Evolutionary conservation across 2,797 vertebrate genomes (phyloP), one percentile per base, ranked within the genome.

Genomic region (Cossypha heuglini): DNA sequence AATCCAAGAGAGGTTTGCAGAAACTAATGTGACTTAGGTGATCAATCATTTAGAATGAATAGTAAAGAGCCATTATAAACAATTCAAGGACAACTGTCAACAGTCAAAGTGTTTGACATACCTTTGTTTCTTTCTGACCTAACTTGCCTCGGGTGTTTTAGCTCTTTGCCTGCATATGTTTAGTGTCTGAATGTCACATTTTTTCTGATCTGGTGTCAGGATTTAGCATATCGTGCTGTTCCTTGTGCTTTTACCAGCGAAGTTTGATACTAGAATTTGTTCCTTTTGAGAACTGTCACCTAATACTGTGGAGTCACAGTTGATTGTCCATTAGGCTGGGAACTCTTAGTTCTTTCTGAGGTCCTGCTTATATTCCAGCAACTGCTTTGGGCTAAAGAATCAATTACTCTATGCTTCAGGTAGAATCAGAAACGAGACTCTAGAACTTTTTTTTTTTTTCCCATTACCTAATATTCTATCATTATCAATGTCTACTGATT

Each of bases 61-160:
- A 83, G 38, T 45, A 74, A 92, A 77, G 45, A 72, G 15, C 51
- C 45, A 19, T 51, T 68, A 38, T 54, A 71, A 90, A 68, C 58
- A 90, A 49, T 21, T 37, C 83, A 95, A 96, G 92, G 79, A 86
- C 68, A 88, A 6, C 43, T n/a, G 55, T 84, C 86, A 93, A 29
- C 45, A 43, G 61, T n/a, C 38, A n/a, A 72, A 82, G 21, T 2
- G 3, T 71, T 82, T 91, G 72, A 80, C 11, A 4, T 52, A 38
- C 37, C 10, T 83, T 55, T 80, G 4, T 45, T 80, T 71, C 20
- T 63, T 76, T 85, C 61, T 71, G 35, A 54, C 33, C 9, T 1
- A 83, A 57, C 4, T 64, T 88, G 38, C 35, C 37, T 80, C 37
- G 61, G 45, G 42, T 77, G 26, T 68, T 90, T 43, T 40, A 54